phyloP scores from a whole-genome alignment of 2,888 invertebrate species.

The Spilarctia lutea region DNA sequence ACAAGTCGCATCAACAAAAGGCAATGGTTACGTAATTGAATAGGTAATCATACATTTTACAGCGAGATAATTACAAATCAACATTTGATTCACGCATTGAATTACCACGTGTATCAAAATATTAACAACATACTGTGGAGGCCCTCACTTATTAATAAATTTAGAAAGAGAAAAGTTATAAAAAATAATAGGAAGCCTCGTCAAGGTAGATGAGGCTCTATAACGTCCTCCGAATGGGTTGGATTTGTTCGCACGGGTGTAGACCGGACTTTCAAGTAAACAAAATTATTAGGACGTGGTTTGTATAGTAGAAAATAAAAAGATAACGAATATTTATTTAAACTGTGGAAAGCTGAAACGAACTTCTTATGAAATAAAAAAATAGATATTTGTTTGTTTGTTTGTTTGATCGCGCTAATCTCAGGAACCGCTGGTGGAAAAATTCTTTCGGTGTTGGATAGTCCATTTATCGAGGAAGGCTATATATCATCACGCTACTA shows the following conservation, averaged over 20 bases:
- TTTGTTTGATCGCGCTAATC: no score
- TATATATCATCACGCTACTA: no score
- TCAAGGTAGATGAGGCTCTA: not conserved
- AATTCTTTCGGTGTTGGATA: no score
- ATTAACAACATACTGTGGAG: constrained; percentile 11
- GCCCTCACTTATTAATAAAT: not conserved
- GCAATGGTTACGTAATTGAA: constrained; percentile 9
- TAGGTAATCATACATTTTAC: constrained; percentile 3
- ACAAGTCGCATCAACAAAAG: constrained; percentile 7
- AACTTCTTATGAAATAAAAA: no score
- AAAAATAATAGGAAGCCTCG: not conserved
- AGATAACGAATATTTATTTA: no score
- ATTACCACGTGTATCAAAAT: not conserved
- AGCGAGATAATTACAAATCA: not conserved
- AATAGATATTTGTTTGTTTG: no score
- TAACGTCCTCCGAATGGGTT: not conserved
- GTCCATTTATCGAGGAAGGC: no score
- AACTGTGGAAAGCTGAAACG: no score
- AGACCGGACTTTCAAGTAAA: not conserved
- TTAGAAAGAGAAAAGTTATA: not conserved
- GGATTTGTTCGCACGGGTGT: not conserved
- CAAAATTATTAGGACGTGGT: no score
- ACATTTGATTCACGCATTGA: not conserved
- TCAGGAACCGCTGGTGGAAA: no score
- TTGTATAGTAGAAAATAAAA: no score